These are phyloP conservation scores for Apis florea DNA, from an alignment of 1,140 invertebrate genomes.

Conservation along the genomic window DNA sequence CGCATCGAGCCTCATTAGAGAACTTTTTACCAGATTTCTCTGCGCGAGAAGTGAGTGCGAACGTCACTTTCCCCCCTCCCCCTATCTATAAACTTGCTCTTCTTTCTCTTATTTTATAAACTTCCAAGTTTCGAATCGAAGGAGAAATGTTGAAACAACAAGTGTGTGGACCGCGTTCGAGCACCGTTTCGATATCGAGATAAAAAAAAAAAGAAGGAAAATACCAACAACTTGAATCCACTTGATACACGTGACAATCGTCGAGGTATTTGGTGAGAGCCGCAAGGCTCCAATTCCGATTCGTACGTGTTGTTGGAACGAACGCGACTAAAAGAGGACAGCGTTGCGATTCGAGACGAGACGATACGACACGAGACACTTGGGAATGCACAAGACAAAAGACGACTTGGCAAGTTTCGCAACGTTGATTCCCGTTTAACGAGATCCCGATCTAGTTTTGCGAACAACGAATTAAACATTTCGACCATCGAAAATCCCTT, in stretches of 20 bases:
- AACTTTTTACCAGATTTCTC: background rate
- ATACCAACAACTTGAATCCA: too few relatives aligned
- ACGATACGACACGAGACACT: slow-evolving; percentile 18
- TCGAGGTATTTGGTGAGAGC: too few relatives aligned
- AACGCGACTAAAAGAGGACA: slow-evolving; percentile 9
- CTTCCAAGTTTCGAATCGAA: too few relatives aligned
- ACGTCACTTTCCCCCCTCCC: background rate
- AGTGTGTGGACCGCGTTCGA: too few relatives aligned
- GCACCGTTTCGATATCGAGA: too few relatives aligned
- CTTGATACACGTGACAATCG: too few relatives aligned
- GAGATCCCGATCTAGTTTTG: slow-evolving; percentile 32
- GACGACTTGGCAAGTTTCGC: slow-evolving; percentile 39
- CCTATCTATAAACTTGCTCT: too few relatives aligned
- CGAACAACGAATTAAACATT: background rate
- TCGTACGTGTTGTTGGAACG: background rate
- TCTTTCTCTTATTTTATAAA: too few relatives aligned
- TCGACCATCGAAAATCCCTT: background rate
- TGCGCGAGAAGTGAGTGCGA: too few relatives aligned
- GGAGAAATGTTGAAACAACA: too few relatives aligned
- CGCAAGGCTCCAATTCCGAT: too few relatives aligned
- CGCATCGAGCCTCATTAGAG: background rate
- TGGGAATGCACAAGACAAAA: slow-evolving; percentile 36
- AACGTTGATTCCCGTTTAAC: slow-evolving; percentile 44
- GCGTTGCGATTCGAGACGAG: slow-evolving; percentile 20
- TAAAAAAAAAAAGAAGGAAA: too few relatives aligned